Conservation (phyloP, 2,797 vertebrate species). For the Threskiornis aethiopicus region DNA sequence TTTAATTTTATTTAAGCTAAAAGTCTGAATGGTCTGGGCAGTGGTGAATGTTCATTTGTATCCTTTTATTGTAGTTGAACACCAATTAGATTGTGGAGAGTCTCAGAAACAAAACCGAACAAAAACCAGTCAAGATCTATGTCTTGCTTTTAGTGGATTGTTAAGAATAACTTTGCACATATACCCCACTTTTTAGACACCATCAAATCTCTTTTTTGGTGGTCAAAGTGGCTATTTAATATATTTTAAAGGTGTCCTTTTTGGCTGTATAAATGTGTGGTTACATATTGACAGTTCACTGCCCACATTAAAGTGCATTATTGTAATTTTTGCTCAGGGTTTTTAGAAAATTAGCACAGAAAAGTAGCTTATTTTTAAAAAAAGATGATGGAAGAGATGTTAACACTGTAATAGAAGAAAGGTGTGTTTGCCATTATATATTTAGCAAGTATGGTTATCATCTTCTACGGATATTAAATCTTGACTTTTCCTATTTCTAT, state of each 20-base stretch:
- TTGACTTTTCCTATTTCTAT: slow-evolving; percentile 84
- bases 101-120: slow-evolving; percentile 64
- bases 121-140: slow-evolving; percentile 76
- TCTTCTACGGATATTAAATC: slow-evolving; percentile 80
- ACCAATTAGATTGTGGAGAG: slow-evolving; percentile 78
- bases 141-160: slow-evolving; percentile 80
- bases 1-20: slow-evolving; percentile 78
- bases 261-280: slow-evolving; percentile 80
- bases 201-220: slow-evolving; percentile 69
- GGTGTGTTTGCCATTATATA: slow-evolving; percentile 81
- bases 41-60: slow-evolving; percentile 90
- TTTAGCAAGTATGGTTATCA: slow-evolving; percentile 82
- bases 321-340: slow-evolving; percentile 96
- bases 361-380: slow-evolving; percentile 86
- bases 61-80: slow-evolving; percentile 79
- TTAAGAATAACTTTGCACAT: slow-evolving; percentile 83
- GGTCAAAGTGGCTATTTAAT: slow-evolving; percentile 76
- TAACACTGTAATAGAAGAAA: slow-evolving; percentile 83
- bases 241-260: slow-evolving; percentile 78
- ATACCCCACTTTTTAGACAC: slow-evolving; percentile 71
- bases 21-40: slow-evolving; percentile 88
- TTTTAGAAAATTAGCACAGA: slow-evolving; percentile 86
- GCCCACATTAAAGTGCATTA: slow-evolving; percentile 95
- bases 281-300: slow-evolving; percentile 90
- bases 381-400: slow-evolving; percentile 81